A percentile compares a stretch with the other conserved stretches of the same genome.
phyloP scores from a whole-genome alignment of 2,888 invertebrate genomes.

The Scaptomyza tumidula region DNA sequence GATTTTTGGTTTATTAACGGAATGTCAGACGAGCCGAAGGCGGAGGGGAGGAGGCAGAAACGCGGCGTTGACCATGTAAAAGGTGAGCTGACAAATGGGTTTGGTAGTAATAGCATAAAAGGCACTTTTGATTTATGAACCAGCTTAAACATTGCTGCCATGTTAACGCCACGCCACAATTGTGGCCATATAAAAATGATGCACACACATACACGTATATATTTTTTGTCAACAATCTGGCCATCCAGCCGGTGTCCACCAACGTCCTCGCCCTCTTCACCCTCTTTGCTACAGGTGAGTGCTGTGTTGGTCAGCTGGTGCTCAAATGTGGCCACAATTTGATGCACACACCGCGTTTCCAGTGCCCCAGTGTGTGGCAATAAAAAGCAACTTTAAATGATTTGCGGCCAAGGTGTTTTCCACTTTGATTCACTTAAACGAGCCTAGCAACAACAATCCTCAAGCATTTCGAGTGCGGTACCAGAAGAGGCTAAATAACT shows the following conservation, averaged over 20 bases:
- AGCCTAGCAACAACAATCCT: constrained; percentile 5
- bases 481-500: background rate
- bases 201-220: constrained; percentile 17
- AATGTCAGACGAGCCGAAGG: constrained; percentile 1
- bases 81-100: constrained; percentile 66
- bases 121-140: constrained; percentile 69
- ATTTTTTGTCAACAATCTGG: constrained; percentile 53
- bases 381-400: constrained; percentile 60
- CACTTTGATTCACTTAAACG: constrained; percentile 49
- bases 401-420: constrained; percentile 47
- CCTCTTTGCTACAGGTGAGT: constrained; percentile 29
- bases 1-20: constrained; percentile 73
- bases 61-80: constrained; percentile 57
- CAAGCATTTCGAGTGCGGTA: background rate
- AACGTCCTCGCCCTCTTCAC: background rate
- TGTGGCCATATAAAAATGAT: constrained; percentile 59
- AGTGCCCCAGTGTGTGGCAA: constrained; percentile 13
- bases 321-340: constrained; percentile 46
- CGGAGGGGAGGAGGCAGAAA: constrained; percentile 37
- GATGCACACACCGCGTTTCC: constrained; percentile 10
- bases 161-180: constrained; percentile 64
- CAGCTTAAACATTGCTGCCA: constrained; percentile 57
- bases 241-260: constrained; percentile 37
- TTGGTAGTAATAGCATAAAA: constrained; percentile 30
- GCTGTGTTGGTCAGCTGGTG: constrained; percentile 40